A percentile compares a stretch with the other conserved stretches of the same genome.
Evolutionary conservation across 2,113 vertebrate species (phyloP).

Genomic region (Myiozetetes cayanensis): DNA sequence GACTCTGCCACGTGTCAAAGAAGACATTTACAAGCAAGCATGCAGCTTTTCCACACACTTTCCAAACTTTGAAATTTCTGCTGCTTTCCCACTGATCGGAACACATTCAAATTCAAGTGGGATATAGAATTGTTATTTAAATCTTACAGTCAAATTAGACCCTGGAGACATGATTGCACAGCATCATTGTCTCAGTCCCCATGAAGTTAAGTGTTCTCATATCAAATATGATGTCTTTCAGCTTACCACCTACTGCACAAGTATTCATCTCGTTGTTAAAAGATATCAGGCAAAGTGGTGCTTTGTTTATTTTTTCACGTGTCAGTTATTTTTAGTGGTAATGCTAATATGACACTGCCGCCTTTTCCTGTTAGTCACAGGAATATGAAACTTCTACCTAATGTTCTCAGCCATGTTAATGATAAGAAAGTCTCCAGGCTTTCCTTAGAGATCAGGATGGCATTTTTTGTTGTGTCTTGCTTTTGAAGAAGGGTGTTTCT

Average conservation of each 20-base stretch:
- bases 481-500: not conserved
- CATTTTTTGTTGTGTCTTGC: not conserved
- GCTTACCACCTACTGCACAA: slow-evolving; percentile 12
- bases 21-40: not conserved
- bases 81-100: not conserved
- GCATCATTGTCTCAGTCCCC: slow-evolving; percentile 8
- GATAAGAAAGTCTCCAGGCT: not conserved
- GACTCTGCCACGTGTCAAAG: not conserved
- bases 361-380: not conserved
- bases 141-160: slow-evolving; percentile 39
- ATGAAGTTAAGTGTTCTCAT: slow-evolving; percentile 39
- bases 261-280: slow-evolving; percentile 16
- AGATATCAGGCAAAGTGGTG: not conserved
- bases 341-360: not conserved
- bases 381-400: not conserved
- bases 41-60: not conserved
- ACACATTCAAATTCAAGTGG: slow-evolving; percentile 8
- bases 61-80: not conserved
- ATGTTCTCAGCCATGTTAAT: not conserved
- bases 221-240: slow-evolving; percentile 21
- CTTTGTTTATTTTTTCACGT: slow-evolving; percentile 28
- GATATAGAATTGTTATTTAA: slow-evolving; percentile 18
- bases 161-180: not conserved
- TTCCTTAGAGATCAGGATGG: not conserved
- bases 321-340: slow-evolving; percentile 8